Evolutionary conservation across 2,888 invertebrate species (phyloP).

Genomic region (Terebella lapidaria): DNA sequence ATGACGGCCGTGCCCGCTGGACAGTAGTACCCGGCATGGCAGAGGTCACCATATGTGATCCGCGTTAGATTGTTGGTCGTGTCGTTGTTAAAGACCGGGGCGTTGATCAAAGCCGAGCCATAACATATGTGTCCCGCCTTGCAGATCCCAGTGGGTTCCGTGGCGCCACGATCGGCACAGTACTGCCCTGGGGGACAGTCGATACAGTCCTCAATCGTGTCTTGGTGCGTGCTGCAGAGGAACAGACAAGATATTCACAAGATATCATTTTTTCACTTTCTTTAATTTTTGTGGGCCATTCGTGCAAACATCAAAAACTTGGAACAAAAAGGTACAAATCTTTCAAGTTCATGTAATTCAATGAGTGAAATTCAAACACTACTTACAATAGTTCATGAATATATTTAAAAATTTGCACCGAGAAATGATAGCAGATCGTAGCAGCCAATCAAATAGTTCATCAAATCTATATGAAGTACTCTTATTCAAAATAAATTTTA

Average conservation of each 20-base stretch:
- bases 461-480: no score
- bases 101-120: constrained; percentile 32
- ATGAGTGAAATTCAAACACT: no score
- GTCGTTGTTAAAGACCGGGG: constrained; percentile 47
- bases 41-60: constrained; percentile 43
- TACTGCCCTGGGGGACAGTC: constrained; percentile 43
- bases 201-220: constrained; percentile 31
- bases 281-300: no score
- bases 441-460: no score
- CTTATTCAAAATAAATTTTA: no score
- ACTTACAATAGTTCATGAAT: no score
- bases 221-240: constrained; percentile 13
- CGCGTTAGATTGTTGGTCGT: constrained; percentile 37
- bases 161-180: constrained; percentile 41
- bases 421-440: no score
- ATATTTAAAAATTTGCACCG: no score
- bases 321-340: no score
- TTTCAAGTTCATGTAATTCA: no score
- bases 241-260: neutral
- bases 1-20: constrained; percentile 39
- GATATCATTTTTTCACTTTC: no score
- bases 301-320: no score
- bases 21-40: constrained; percentile 46
- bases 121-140: constrained; percentile 49
- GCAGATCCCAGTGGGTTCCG: constrained; percentile 39